phyloP scores from a whole-genome alignment of 2,797 vertebrate species.

The Coilia nasus region DNA sequence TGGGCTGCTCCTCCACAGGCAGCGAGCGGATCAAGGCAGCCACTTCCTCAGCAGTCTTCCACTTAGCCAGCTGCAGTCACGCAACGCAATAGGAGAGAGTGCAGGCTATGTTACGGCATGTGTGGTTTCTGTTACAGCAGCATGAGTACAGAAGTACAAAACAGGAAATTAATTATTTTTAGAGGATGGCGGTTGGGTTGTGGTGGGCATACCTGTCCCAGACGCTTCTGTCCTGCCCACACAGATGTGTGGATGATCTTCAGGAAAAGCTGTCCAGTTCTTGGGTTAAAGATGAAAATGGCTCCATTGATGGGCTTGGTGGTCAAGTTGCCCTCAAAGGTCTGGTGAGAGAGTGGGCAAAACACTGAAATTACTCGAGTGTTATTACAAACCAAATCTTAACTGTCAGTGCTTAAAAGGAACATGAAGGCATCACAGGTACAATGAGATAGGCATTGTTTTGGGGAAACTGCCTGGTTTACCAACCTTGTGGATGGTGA shows the following conservation, averaged over 20 bases:
- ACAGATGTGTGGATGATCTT: slow-evolving; percentile 99
- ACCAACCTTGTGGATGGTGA: slow-evolving; percentile 98
- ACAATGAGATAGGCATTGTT: too few species aligned
- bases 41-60: slow-evolving; percentile 99
- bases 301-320: slow-evolving; percentile 99
- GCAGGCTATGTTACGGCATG: too few species aligned
- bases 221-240: slow-evolving; percentile 98
- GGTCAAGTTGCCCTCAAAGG: slow-evolving; percentile 99
- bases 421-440: background rate
- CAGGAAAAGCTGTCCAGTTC: slow-evolving; percentile 97
- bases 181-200: background rate
- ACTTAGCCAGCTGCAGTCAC: slow-evolving; percentile 89
- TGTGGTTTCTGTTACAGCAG: too few species aligned
- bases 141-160: background rate
- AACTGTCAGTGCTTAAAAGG: background rate
- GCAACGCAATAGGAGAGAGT: background rate
- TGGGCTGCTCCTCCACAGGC: slow-evolving; percentile 98
- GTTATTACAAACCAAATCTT: background rate
- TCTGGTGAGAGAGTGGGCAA: slow-evolving; percentile 70
- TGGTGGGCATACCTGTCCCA: slow-evolving; percentile 85
- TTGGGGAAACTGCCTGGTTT: background rate
- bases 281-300: slow-evolving; percentile 99
- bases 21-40: slow-evolving; percentile 98
- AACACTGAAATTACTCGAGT: background rate
- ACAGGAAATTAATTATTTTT: background rate